phyloP scores from a whole-genome alignment of 1,140 invertebrate genomes.

The Papilio dardanus region DNA sequence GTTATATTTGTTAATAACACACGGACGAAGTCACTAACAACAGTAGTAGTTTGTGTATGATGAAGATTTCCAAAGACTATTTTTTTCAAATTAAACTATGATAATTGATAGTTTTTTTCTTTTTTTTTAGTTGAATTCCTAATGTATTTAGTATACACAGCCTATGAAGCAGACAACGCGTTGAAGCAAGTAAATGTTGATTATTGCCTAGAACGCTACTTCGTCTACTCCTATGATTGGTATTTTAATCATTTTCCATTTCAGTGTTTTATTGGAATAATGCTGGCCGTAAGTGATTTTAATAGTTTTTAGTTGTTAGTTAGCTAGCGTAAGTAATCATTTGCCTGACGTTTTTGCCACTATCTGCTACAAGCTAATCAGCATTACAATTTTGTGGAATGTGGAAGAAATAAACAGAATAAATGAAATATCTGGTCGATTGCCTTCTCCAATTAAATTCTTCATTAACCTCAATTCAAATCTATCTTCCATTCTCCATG shows the following conservation, averaged over 20 bases:
- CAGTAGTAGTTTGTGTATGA: too few relatives aligned
- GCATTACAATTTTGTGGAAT: too few relatives aligned
- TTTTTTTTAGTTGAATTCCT: conserved; percentile 17
- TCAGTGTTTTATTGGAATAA: background rate
- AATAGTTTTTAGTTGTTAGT: too few relatives aligned
- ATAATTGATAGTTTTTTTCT: background rate
- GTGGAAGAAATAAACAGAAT: background rate
- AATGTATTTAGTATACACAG: conserved; percentile 23
- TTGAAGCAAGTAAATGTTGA: background rate
- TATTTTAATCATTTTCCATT: conserved; percentile 22
- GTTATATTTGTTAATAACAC: too few relatives aligned
- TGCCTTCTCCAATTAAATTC: background rate
- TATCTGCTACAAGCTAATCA: background rate
- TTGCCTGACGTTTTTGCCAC: background rate
- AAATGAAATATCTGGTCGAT: too few relatives aligned
- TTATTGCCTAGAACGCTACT: background rate
- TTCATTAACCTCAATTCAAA: background rate
- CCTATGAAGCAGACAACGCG: background rate
- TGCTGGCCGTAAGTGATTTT: background rate
- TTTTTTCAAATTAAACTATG: background rate
- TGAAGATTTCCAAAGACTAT: too few relatives aligned
- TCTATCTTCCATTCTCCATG: background rate
- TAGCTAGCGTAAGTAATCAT: background rate
- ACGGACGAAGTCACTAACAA: too few relatives aligned
- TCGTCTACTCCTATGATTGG: conserved; percentile 20